Evolutionary conservation across 37 sponge, comb jelly and placozoan genomes (phyloP).

Genomic region (Oopsacas minuta): DNA sequence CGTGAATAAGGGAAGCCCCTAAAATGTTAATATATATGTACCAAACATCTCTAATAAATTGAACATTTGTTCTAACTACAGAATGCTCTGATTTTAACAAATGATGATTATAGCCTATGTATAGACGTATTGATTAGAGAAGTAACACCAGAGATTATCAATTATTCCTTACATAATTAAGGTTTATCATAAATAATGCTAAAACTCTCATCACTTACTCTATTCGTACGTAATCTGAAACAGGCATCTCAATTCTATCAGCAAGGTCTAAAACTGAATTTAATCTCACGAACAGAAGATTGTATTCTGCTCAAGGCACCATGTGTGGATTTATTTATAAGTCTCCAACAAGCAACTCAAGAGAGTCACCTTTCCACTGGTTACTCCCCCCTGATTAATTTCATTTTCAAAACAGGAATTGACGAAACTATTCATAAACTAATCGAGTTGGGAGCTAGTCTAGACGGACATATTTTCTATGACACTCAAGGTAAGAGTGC

Average conservation of each 20-base stretch:
- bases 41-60: too few species aligned
- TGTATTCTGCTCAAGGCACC: neutral
- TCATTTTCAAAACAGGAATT: neutral
- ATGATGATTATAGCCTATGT: too few species aligned
- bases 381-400: neutral
- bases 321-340: neutral
- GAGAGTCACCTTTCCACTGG: neutral
- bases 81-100: too few species aligned
- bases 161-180: too few species aligned
- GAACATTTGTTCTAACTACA: too few species aligned
- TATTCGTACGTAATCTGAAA: neutral
- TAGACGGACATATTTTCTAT: neutral
- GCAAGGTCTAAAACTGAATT: neutral
- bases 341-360: neutral
- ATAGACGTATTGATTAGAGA: too few species aligned
- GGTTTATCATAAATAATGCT: too few species aligned
- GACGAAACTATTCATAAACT: neutral
- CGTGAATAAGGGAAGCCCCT: too few species aligned
- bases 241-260: constrained; percentile 12
- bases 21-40: too few species aligned
- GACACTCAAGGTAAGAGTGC: neutral
- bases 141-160: too few species aligned
- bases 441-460: neutral
- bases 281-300: neutral
- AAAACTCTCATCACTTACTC: neutral